These are phyloP conservation scores for Drosophila ironensis DNA, from an alignment of 1,140 invertebrate species.

Conservation along the genomic window DNA sequence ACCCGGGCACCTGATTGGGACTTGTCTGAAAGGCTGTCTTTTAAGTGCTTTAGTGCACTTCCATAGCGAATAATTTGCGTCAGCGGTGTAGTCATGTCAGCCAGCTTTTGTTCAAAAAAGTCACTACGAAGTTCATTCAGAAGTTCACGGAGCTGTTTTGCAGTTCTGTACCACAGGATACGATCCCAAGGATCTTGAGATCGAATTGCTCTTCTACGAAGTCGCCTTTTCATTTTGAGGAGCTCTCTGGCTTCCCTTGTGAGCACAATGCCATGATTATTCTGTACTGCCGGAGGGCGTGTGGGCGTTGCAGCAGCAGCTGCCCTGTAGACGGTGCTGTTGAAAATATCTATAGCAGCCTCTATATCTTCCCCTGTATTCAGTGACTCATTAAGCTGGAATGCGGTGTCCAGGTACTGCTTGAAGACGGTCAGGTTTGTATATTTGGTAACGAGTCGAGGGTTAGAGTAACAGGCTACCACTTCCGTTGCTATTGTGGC, in stretches of 20 bases:
- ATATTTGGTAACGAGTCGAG: background rate
- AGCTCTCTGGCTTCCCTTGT: slow-evolving; percentile 1
- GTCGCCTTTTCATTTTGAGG: background rate
- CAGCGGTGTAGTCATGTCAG: background rate
- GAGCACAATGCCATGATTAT: background rate
- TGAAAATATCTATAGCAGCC: background rate
- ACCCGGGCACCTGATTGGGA: background rate
- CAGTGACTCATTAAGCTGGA: background rate
- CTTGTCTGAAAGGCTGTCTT: background rate
- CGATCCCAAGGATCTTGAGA: background rate
- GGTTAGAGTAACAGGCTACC: background rate
- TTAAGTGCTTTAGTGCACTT: background rate
- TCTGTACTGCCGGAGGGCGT: background rate
- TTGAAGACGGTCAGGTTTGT: background rate
- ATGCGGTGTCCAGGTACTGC: background rate
- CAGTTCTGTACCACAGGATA: background rate
- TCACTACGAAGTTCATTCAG: background rate
- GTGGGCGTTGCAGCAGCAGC: background rate
- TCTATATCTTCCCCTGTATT: background rate
- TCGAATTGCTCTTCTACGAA: too few species aligned
- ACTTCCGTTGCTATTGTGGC: background rate
- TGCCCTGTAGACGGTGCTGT: background rate
- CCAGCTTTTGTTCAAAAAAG: slow-evolving; percentile 19
- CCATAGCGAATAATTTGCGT: background rate
- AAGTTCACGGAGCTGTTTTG: background rate